Evolutionary conservation across 2,797 vertebrate species (phyloP).

Genomic region (Protonibea diacanthus): DNA sequence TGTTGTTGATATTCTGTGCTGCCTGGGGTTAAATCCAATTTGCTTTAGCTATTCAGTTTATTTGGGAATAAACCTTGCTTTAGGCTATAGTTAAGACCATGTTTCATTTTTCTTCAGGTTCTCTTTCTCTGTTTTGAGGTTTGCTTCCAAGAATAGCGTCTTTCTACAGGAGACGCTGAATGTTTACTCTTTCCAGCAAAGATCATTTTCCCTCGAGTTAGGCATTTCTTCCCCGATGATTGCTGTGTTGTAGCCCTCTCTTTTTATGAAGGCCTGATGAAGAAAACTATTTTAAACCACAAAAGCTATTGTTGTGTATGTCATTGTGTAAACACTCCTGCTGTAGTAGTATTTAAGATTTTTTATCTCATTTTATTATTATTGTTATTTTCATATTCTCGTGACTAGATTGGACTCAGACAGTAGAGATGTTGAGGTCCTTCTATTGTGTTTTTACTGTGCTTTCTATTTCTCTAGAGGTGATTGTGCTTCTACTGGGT

Average conservation of each 20-base stretch:
- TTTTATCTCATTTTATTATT: too few species aligned
- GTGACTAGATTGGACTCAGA: not conserved
- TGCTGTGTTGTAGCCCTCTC: not conserved
- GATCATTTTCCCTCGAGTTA: constrained; percentile 8
- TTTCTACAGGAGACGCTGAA: not conserved
- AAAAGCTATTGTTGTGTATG: not conserved
- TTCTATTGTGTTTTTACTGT: not conserved
- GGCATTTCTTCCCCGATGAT: not conserved
- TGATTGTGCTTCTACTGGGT: constrained; percentile 2
- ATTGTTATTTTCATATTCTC: not conserved
- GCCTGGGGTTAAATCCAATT: constrained; percentile 68
- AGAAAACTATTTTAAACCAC: not conserved
- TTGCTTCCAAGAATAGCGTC: not conserved
- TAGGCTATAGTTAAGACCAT: constrained; percentile 14
- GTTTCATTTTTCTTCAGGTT: constrained; percentile 27
- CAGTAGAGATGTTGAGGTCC: not conserved
- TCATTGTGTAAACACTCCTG: constrained; percentile 6
- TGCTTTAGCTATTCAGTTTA: constrained; percentile 23
- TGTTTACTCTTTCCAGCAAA: constrained; percentile 8
- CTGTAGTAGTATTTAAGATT: not conserved
- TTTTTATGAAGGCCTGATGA: not conserved
- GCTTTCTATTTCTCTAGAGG: not conserved
- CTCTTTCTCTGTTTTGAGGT: not conserved
- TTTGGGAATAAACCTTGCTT: constrained; percentile 43
- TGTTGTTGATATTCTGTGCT: constrained; percentile 51